Conservation (phyloP, 2,888 invertebrate species). For the Chaitophorus viminalis region DNA sequence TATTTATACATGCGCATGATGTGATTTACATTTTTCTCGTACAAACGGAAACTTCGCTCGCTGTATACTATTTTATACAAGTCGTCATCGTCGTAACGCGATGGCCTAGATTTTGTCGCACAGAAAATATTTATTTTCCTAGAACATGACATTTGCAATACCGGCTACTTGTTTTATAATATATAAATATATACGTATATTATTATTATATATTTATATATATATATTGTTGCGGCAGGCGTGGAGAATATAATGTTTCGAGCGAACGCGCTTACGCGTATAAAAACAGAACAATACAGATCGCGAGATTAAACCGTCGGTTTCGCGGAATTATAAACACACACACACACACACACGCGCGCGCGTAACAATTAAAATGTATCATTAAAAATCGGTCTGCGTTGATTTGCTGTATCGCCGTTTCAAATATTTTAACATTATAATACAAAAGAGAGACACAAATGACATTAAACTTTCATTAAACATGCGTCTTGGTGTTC, state of each 20-base stretch:
- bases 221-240: too few relatives aligned
- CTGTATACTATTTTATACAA: background rate
- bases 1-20: background rate
- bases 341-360: background rate
- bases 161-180: background rate
- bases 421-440: too few relatives aligned
- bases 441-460: too few relatives aligned
- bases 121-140: conserved; percentile 38
- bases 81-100: conserved; percentile 1
- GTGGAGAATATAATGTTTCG: background rate
- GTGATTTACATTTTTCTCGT: background rate
- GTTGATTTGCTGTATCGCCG: background rate
- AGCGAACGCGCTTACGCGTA: conserved; percentile 11
- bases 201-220: too few relatives aligned
- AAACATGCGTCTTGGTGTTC: too few relatives aligned
- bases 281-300: conserved; percentile 27
- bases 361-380: background rate
- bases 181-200: background rate
- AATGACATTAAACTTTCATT: too few relatives aligned
- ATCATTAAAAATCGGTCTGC: background rate
- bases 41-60: conserved; percentile 12
- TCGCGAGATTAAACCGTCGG: conserved; percentile 37
- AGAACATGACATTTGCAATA: conserved; percentile 16
- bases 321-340: conserved; percentile 40
- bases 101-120: conserved; percentile 24